Evolutionary conservation across 2,888 invertebrate genomes (phyloP).

Genomic region (Galerucella calmariensis): DNA sequence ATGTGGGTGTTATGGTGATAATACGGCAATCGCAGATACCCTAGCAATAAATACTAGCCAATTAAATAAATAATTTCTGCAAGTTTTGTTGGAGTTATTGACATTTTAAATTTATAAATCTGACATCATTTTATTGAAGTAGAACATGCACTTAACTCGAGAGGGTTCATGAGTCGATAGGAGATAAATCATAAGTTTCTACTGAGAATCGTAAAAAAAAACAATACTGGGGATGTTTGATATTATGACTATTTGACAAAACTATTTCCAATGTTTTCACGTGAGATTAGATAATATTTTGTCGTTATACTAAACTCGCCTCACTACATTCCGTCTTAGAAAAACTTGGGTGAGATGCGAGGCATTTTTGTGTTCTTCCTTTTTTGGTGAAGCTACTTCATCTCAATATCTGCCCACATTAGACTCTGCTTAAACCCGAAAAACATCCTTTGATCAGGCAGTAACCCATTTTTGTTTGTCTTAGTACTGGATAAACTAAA

Average conservation of each 20-base stretch:
- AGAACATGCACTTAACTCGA: constrained; percentile 23
- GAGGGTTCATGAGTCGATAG: background rate
- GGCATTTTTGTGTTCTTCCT: no score
- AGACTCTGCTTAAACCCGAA: no score
- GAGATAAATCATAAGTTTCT: background rate
- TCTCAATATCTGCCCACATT: no score
- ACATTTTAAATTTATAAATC: constrained; percentile 32
- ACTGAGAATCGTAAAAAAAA: background rate
- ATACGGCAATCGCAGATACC: constrained; percentile 39
- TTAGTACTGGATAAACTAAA: no score
- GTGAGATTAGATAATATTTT: no score
- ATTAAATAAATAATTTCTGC: constrained; percentile 37
- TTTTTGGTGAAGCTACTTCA: no score
- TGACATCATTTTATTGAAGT: constrained; percentile 28
- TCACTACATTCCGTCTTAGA: no score
- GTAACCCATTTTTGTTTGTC: no score
- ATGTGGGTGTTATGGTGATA: constrained; percentile 45
- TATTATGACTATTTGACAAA: background rate
- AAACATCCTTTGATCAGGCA: no score
- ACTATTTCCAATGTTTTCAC: no score
- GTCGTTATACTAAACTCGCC: no score
- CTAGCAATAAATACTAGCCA: constrained; percentile 43
- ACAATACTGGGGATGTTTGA: background rate
- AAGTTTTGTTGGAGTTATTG: constrained; percentile 24
- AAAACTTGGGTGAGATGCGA: no score